Evolutionary conservation across 2,113 vertebrate genomes (phyloP).

Genomic region (Sigmodon hispidus): DNA sequence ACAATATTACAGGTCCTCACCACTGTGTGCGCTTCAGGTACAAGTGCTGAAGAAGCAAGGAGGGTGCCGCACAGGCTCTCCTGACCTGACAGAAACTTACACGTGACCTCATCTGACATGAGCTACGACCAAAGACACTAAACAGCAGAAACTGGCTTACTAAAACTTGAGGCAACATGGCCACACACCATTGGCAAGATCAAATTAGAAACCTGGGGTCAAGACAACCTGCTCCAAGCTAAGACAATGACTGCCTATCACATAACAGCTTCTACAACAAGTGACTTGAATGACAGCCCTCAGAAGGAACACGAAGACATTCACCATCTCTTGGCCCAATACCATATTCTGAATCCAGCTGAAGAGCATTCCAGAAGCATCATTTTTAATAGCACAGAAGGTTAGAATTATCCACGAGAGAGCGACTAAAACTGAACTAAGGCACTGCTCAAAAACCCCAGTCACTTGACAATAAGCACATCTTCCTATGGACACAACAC

Average conservation of each 20-base stretch:
- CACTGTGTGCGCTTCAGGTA: background rate
- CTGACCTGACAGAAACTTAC: conserved; percentile 35
- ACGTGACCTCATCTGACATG: background rate
- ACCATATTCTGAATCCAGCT: conserved; percentile 45
- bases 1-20: background rate
- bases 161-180: conserved; percentile 36
- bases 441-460: conserved; percentile 54
- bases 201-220: conserved; percentile 25
- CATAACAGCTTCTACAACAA: conserved; percentile 19
- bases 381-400: conserved; percentile 38
- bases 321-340: conserved; percentile 16
- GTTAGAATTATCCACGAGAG: conserved; percentile 35
- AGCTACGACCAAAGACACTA: background rate
- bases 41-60: background rate
- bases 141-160: conserved; percentile 26
- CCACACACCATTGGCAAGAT: conserved; percentile 4
- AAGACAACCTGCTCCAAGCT: background rate
- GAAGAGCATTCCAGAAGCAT: conserved; percentile 24
- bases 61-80: background rate
- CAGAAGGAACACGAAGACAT: conserved; percentile 12
- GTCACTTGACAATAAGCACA: conserved; percentile 12
- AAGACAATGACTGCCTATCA: background rate
- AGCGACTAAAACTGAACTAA: conserved; percentile 36
- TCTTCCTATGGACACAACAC: conserved; percentile 49
- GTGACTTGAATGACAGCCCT: background rate